Base-by-base conservation (phyloP, 1,140 invertebrate genomes). In the Carposina sasakii region DNA sequence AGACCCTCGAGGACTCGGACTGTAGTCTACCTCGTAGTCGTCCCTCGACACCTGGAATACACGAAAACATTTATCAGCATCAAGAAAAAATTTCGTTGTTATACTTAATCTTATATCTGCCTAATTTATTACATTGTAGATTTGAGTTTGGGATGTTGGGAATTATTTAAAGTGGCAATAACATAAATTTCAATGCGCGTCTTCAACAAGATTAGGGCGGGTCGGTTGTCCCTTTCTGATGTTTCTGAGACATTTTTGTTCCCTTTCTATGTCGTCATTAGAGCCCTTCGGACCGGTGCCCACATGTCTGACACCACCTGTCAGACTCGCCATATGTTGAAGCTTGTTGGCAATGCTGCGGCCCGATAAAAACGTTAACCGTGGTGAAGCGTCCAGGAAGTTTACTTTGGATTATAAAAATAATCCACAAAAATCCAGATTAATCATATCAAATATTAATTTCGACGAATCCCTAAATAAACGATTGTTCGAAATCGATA, bases 1-100 rank as follows among this genome's bases (percentile, higher is more conserved):
- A 28, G 77, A 81, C 5, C 74, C 76, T 50, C 79, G 57, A 1
- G 75, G 71, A 47, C 79, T 83, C 48, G 65, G 68, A 46, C 63
- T 81, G 70, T 79, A 81, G 59, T 83, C 77, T 19, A 76, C 57
- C 42, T 83, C 79, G 57, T 81, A 81, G 51, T 83, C 77, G 47
- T 83, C 79, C 45, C 79, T 56, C 53, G 79, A 83, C 58, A 83
- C 67, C 79, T 83, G 76, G 51, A 82, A 77, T 49, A 52, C 63
- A 51, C 61, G 24, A 60, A 56, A 52, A 49, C 4, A 16, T n/a
- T 10, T n/a, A 54, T 59, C 24, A 63, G 34, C 33, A 34, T 36
- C 39, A 34, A 43, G 10, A 33, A 22, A 42, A 22, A 33, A 12
- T 28, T 28, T 28, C 24, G 24, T 6, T 28, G 6, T 6, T 6